These are phyloP conservation scores for Bimastos eiseni DNA, from an alignment of 2,888 invertebrate species.

Conservation along the genomic window DNA sequence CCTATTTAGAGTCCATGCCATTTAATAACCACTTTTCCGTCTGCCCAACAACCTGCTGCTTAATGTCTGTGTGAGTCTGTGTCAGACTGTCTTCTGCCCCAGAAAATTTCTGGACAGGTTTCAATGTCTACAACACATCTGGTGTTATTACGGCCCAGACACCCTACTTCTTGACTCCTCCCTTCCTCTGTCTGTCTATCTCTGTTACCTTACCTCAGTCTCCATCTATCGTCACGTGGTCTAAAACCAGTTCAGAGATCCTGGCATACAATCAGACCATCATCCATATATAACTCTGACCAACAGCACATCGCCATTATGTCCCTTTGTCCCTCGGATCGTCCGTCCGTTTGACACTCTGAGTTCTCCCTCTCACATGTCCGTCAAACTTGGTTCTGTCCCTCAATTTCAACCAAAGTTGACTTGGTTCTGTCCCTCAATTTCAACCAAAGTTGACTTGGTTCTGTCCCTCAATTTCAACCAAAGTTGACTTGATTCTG, in stretches of 20 bases:
- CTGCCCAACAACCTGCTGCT: not conserved
- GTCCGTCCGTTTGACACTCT: too few species aligned
- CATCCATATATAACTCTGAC: not conserved
- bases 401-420: too few species aligned
- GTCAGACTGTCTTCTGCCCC: not conserved
- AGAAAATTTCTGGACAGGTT: not conserved
- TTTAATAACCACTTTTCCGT: not conserved
- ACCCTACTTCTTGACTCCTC: not conserved
- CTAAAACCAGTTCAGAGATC: not conserved
- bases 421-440: too few species aligned
- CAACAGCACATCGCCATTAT: not conserved
- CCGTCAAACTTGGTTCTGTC: not conserved
- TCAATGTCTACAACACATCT: not conserved
- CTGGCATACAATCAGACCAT: not conserved
- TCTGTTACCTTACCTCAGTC: too few species aligned
- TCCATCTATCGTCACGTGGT: not conserved
- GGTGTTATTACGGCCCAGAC: not conserved
- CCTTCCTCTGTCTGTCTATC: not conserved
- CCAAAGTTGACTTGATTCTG: not conserved
- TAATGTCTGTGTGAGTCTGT: not conserved
- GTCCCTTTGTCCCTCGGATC: too few species aligned
- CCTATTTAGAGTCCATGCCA: not conserved
- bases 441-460: not conserved
- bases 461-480: not conserved
- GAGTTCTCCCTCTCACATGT: too few species aligned